Base-by-base conservation (phyloP, 2,888 invertebrate genomes). In the Pyrochroa serraticornis region DNA sequence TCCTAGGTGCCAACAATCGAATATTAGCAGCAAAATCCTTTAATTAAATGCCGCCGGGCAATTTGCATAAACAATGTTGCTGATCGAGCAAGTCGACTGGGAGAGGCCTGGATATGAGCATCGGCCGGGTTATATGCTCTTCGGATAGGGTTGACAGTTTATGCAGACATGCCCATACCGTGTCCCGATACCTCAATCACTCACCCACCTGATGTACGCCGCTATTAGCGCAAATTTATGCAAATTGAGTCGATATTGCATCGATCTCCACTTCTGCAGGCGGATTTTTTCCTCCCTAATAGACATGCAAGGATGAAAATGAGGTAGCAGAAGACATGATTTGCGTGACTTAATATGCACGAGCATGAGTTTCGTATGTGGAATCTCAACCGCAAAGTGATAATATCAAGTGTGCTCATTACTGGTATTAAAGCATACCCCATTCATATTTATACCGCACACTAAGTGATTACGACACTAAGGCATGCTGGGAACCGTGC, bases 101-200 rank as follows among this genome's bases (percentile, higher is more conserved):
- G 14, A 41, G 9, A 33, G 34, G 38, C 51, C 12, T 41, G 35
- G 46, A 57, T 37, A 9, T 44, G 49, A 39, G 34, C 39, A 9
- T 32, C 33, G 42, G 38, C 37, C 35, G 22, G 33, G 42, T 49
- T 48, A 37, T 38, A 48, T 36, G 37, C 47, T 41, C 41, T 12
- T 39, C 58, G 59, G 61, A 48, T 58, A 48, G 59, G 59, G 57
- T 44, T 61, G 60, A 59, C 60, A 66, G 65, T 67, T 68, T 67
- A 68, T 65, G 63, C 61, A 65, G 75, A 76, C 76, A 76, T 76
- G 72, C 75, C 76, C 74, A 76, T 77, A 76, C 74, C 75, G 73
- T 77, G 77, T 77, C 70, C 72, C 70, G 69, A 74, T 74, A 72
- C 72, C 75, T 76, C 75, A 75, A 76, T 76, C 74, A 71, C 71